Evolutionary conservation across 2,113 vertebrate species (phyloP).

Genomic region (Boulengeromyrus knoepffleri): DNA sequence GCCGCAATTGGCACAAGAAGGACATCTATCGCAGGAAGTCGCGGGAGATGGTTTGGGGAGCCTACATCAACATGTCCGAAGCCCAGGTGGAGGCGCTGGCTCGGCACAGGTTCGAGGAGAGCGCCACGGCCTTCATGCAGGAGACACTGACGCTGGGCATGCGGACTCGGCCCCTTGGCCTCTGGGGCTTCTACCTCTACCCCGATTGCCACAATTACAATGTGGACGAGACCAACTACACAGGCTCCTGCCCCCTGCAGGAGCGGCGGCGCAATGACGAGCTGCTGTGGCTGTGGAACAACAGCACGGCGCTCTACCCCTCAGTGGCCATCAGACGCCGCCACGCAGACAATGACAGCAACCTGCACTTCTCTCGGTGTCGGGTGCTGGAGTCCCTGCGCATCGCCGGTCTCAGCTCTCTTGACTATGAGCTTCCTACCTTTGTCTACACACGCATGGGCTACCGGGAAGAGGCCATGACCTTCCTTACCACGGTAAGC

Average conservation of each 20-base stretch:
- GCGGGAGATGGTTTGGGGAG: constrained; percentile 52
- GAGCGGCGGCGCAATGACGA: constrained; percentile 69
- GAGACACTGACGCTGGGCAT: constrained; percentile 64
- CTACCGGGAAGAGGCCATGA: constrained; percentile 64
- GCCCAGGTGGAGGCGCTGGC: constrained; percentile 57
- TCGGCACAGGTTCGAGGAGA: constrained; percentile 65
- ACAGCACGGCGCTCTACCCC: constrained; percentile 65
- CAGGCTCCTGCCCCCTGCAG: constrained; percentile 57
- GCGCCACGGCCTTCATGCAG: constrained; percentile 66
- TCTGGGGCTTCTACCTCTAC: constrained; percentile 75
- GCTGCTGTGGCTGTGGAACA: constrained; percentile 73
- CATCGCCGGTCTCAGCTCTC: constrained; percentile 57
- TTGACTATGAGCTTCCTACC: constrained; percentile 57
- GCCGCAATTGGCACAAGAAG: constrained; percentile 63
- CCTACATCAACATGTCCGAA: constrained; percentile 54
- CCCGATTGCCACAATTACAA: constrained; percentile 77
- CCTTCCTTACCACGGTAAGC: constrained; percentile 66
- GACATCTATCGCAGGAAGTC: constrained; percentile 60
- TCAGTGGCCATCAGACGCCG: constrained; percentile 59
- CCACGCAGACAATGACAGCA: constrained; percentile 50
- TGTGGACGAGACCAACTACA: constrained; percentile 60
- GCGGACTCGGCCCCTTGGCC: constrained; percentile 56
- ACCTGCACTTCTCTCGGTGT: constrained; percentile 66
- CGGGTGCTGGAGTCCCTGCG: constrained; percentile 62
- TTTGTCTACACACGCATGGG: constrained; percentile 67